These are phyloP conservation scores for Melanocharis versteri DNA, from an alignment of 2,113 vertebrate genomes.

Conservation along the genomic window DNA sequence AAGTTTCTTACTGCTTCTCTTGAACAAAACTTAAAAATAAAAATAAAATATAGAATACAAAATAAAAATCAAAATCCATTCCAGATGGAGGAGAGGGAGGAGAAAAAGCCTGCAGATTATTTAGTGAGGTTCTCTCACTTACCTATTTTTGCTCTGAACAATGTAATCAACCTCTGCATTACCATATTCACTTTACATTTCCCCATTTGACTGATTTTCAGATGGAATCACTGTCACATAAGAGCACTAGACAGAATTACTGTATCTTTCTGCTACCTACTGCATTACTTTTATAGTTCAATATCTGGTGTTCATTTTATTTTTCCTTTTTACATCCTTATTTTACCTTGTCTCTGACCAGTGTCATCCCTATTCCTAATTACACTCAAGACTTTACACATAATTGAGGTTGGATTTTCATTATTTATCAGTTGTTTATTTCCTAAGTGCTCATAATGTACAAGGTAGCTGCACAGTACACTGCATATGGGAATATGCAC, in stretches of 20 bases:
- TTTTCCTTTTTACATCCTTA: background rate
- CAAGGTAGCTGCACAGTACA: background rate
- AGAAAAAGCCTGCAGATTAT: background rate
- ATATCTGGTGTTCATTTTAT: background rate
- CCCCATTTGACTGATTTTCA: conserved; percentile 13
- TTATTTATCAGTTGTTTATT: background rate
- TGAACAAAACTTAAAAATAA: background rate
- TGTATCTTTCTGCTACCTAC: background rate
- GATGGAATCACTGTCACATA: conserved; percentile 21
- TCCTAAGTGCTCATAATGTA: background rate
- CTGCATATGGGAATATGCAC: background rate
- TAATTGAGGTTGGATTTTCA: background rate
- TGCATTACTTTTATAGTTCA: background rate
- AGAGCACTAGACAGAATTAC: background rate
- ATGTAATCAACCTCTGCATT: conserved; percentile 21
- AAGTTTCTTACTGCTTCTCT: background rate
- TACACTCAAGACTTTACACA: background rate
- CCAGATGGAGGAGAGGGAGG: background rate
- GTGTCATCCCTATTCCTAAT: background rate
- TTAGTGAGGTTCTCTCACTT: background rate
- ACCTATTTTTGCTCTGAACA: background rate
- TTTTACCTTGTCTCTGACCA: background rate
- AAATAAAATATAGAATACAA: background rate
- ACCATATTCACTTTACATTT: conserved; percentile 28
- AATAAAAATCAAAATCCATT: background rate